A percentile compares a stretch with the other conserved stretches of the same genome.
phyloP scores from a whole-genome alignment of 1,140 invertebrate species.

The Pachyrhynchus sulphureomaculatus region DNA sequence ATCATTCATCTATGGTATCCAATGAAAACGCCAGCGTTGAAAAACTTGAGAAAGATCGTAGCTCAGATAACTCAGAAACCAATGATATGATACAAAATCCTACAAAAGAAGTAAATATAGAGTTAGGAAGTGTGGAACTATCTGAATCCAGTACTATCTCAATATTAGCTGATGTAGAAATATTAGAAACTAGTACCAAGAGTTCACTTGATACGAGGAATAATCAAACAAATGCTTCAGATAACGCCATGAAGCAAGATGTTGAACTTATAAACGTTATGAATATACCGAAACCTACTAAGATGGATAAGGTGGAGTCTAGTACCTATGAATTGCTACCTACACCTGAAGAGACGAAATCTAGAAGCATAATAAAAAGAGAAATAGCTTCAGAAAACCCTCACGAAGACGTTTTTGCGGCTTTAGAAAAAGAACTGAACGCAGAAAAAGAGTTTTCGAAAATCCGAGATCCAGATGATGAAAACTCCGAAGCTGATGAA shows the following conservation, averaged over 20 bases:
- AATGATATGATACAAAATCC: constrained; percentile 25
- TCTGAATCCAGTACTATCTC: neutral
- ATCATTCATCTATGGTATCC: constrained; percentile 30
- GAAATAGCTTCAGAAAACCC: constrained; percentile 26
- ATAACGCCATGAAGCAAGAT: constrained; percentile 7
- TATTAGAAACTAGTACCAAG: neutral
- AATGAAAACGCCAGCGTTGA: constrained; percentile 44
- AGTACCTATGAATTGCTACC: constrained; percentile 22
- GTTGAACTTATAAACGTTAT: constrained; percentile 31
- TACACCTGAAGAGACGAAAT: constrained; percentile 28
- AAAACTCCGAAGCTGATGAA: constrained; percentile 37
- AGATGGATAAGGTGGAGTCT: constrained; percentile 10
- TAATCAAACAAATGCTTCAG: constrained; percentile 9
- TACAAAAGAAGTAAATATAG: constrained; percentile 9
- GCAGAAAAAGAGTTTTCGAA: constrained; percentile 7
- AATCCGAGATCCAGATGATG: constrained; percentile 24
- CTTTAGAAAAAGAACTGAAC: constrained; percentile 38
- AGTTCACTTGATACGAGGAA: constrained; percentile 3
- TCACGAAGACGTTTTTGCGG: constrained; percentile 36
- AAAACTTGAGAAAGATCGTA: constrained; percentile 9
- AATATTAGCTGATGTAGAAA: constrained; percentile 17
- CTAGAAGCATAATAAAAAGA: constrained; percentile 31
- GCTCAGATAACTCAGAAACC: constrained; percentile 3
- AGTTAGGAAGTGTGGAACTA: constrained; percentile 18
- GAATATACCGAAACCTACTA: constrained; percentile 30